Evolutionary conservation across 2,113 vertebrate species (phyloP).

Genomic region (Clinocottus analis): DNA sequence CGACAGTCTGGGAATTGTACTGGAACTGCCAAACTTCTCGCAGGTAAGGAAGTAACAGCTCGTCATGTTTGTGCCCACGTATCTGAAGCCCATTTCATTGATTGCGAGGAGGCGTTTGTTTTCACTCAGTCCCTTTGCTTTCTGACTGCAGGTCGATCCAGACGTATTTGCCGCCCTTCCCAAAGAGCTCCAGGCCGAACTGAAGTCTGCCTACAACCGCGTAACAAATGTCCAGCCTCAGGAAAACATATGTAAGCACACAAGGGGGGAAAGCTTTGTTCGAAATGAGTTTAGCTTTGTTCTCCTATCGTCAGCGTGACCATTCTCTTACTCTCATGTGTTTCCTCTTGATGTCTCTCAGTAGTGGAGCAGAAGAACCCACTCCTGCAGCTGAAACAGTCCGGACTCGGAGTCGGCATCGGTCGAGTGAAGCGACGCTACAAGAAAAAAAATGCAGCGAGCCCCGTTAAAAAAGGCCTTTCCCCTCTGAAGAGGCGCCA

Average conservation of each 20-base stretch:
- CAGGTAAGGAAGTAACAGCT: constrained; percentile 83
- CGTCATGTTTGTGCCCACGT: background rate
- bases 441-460: constrained; percentile 86
- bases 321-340: background rate
- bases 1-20: constrained; percentile 88
- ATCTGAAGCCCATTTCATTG: background rate
- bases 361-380: constrained; percentile 88
- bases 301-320: background rate
- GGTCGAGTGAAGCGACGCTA: constrained; percentile 87
- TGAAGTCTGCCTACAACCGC: constrained; percentile 91
- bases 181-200: constrained; percentile 93
- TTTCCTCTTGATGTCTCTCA: constrained; percentile 27
- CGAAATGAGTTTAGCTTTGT: background rate
- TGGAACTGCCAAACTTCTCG: constrained; percentile 94
- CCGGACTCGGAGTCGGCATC: constrained; percentile 56
- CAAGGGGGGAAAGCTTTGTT: background rate
- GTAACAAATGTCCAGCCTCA: constrained; percentile 81
- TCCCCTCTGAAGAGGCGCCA: constrained; percentile 89
- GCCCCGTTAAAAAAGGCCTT: constrained; percentile 86
- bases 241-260: constrained; percentile 60
- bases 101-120: background rate
- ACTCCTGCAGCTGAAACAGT: constrained; percentile 86
- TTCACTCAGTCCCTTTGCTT: constrained; percentile 3
- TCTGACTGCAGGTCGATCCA: constrained; percentile 89
- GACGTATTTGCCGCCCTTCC: constrained; percentile 96